These are phyloP conservation scores for Lophius piscatorius DNA, from an alignment of 2,113 vertebrate species.

Conservation along the genomic window DNA sequence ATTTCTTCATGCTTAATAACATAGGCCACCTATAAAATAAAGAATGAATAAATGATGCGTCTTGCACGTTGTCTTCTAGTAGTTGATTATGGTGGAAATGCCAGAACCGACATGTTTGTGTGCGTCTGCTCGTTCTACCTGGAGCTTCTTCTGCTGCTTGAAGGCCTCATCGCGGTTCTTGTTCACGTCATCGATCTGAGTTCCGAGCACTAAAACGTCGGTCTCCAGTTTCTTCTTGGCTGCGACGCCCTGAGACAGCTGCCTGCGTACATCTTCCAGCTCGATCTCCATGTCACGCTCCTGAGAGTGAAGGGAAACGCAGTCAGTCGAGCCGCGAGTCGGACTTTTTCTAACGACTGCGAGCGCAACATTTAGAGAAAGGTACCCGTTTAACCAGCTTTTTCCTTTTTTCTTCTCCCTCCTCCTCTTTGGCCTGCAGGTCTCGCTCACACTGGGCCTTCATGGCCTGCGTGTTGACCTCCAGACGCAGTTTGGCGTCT, in stretches of 20 bases:
- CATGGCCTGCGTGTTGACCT: constrained; percentile 98
- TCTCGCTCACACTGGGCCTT: constrained; percentile 96
- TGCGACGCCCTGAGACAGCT: constrained; percentile 86
- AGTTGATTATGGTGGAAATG: no score
- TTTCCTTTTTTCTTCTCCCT: constrained; percentile 95
- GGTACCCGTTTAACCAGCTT: constrained; percentile 92
- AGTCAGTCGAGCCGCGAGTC: not conserved
- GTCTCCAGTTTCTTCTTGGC: constrained; percentile 93
- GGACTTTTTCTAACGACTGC: not conserved
- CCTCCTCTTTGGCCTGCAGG: constrained; percentile 91
- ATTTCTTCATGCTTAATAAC: no score
- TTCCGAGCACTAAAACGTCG: constrained; percentile 89
- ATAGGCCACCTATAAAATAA: no score
- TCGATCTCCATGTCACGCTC: constrained; percentile 94
- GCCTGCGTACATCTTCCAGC: constrained; percentile 92
- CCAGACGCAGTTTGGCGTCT: constrained; percentile 94
- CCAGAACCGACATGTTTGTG: no score
- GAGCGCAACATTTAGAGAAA: not conserved
- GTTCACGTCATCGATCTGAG: constrained; percentile 89
- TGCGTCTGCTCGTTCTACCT: constrained; percentile 76
- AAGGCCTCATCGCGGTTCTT: constrained; percentile 92
- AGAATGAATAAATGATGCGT: no score
- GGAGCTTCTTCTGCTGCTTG: constrained; percentile 92
- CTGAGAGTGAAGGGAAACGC: constrained; percentile 62
- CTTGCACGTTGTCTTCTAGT: no score